Conservation (phyloP, 2,797 vertebrate species). For the Sebastes taczanowskii region DNA sequence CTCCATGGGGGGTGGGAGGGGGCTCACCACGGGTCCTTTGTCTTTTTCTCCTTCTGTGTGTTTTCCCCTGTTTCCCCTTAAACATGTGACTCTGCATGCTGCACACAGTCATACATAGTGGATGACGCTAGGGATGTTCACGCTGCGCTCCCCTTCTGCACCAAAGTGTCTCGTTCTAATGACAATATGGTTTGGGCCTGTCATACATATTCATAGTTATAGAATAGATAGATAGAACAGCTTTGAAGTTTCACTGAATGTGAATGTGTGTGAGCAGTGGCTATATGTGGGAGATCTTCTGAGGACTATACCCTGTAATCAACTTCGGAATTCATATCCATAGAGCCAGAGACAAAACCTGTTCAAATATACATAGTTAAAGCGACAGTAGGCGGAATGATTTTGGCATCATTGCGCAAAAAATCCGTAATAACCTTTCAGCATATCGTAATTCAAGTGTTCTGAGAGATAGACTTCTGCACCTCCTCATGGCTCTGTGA, state of each 20-base stretch:
- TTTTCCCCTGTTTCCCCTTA: neutral
- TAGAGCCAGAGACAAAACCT: neutral
- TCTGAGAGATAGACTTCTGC: too few species aligned
- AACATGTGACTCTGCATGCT: neutral
- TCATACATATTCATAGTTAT: neutral
- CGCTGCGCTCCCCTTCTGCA: slow-evolving; percentile 19
- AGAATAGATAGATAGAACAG: neutral
- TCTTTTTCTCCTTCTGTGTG: neutral
- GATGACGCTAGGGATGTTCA: neutral
- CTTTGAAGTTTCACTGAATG: neutral
- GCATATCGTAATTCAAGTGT: too few species aligned
- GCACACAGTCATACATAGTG: neutral
- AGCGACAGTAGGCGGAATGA: neutral
- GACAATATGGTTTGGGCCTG: slow-evolving; percentile 11
- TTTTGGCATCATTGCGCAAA: too few species aligned
- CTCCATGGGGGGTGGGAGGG: neutral
- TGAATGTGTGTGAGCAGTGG: neutral
- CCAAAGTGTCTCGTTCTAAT: neutral
- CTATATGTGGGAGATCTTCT: neutral
- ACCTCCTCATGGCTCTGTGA: too few species aligned
- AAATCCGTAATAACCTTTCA: too few species aligned
- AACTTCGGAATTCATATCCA: neutral
- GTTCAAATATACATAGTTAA: neutral
- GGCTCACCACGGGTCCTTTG: slow-evolving; percentile 37
- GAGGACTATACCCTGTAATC: neutral